phyloP scores from a whole-genome alignment of 1,140 invertebrate species.

The Papilio dardanus region DNA sequence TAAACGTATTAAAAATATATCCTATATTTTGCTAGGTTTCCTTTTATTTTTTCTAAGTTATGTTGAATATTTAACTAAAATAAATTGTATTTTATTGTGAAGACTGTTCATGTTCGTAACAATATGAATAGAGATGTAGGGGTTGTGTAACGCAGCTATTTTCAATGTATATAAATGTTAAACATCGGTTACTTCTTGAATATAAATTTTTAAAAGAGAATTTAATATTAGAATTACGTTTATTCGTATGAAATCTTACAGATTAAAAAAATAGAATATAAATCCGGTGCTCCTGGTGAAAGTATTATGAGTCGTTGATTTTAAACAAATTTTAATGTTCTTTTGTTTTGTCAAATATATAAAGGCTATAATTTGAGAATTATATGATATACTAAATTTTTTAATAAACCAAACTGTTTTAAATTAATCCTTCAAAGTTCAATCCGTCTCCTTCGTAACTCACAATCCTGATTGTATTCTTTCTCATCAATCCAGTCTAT shows the following conservation, averaged over 20 bases:
- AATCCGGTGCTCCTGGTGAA: constrained; percentile 61
- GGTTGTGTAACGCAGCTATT: background rate
- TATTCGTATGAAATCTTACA: background rate
- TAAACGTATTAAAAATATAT: constrained; percentile 50
- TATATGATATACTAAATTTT: constrained; percentile 77
- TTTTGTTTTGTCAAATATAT: constrained; percentile 58
- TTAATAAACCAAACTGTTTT: constrained; percentile 64
- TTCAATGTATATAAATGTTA: constrained; percentile 1
- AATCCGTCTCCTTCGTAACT: too few species aligned
- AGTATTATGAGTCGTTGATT: constrained; percentile 60
- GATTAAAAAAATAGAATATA: constrained; percentile 20
- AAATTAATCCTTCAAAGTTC: constrained; percentile 45
- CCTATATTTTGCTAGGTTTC: constrained; percentile 65
- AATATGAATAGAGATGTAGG: constrained; percentile 1
- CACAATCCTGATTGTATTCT: too few species aligned
- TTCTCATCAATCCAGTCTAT: too few species aligned
- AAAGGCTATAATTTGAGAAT: constrained; percentile 70
- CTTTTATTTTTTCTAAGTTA: constrained; percentile 47
- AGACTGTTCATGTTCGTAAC: constrained; percentile 51
- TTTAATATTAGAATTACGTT: background rate
- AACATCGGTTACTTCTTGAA: background rate
- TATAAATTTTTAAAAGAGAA: background rate
- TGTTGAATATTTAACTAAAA: constrained; percentile 46
- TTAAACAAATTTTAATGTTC: constrained; percentile 58
- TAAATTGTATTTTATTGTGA: constrained; percentile 44